These are phyloP conservation scores for human (Homo sapiens) DNA, from an alignment of 2,113 vertebrate species.

Conservation along the genomic window DNA sequence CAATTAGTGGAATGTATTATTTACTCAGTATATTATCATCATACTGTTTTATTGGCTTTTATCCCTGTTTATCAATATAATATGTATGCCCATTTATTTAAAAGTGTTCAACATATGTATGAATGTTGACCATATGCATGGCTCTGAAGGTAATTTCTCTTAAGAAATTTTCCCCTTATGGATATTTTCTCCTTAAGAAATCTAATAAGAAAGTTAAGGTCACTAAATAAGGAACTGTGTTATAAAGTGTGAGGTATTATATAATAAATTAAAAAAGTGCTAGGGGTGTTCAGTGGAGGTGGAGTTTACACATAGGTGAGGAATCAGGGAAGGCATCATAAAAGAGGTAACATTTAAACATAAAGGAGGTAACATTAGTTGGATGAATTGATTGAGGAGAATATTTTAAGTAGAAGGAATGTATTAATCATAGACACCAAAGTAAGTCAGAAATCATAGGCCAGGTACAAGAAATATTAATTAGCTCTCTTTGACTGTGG, in stretches of 20 bases:
- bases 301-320: not conserved
- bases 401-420: conserved; percentile 16
- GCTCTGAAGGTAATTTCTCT: not conserved
- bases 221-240: not conserved
- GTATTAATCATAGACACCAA: not conserved
- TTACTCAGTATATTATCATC: not conserved
- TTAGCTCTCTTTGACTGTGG: not conserved
- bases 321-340: not conserved
- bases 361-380: not conserved
- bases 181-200: not conserved
- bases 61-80: conserved; percentile 25
- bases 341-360: not conserved
- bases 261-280: not conserved
- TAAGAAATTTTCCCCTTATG: not conserved
- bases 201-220: not conserved
- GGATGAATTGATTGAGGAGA: not conserved
- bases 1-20: not conserved
- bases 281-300: not conserved
- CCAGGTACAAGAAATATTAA: not conserved
- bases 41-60: not conserved
- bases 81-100: not conserved
- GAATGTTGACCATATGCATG: not conserved
- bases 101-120: not conserved
- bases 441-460: not conserved
- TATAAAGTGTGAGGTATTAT: not conserved